phyloP scores from a whole-genome alignment of 2,888 invertebrate species.

The Rhingia campestris region DNA sequence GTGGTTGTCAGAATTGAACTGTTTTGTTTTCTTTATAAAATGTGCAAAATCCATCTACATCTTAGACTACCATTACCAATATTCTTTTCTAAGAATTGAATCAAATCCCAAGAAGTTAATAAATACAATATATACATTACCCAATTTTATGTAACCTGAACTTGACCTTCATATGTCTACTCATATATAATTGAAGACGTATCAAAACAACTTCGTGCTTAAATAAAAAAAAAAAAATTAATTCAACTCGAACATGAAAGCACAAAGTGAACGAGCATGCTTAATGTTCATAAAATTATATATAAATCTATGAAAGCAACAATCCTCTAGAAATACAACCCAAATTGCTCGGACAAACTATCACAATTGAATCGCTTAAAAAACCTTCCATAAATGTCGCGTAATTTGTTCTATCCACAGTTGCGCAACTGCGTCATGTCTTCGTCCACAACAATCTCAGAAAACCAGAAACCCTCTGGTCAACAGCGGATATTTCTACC shows the following conservation, averaged over 20 bases:
- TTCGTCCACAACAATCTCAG: constrained; percentile 6
- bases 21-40: no score
- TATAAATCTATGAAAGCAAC: no score
- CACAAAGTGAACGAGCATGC: no score
- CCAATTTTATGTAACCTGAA: constrained; percentile 27
- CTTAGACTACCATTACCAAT: no score
- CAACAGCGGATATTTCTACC: constrained; percentile 6
- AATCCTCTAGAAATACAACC: neutral
- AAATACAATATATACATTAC: neutral
- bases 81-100: neutral
- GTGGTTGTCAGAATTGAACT: no score
- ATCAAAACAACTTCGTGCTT: constrained; percentile 38
- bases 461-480: constrained; percentile 8
- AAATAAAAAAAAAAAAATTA: constrained; percentile 30
- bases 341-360: neutral
- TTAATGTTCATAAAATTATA: no score
- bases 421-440: neutral
- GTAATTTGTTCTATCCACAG: constrained; percentile 5
- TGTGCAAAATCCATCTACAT: no score
- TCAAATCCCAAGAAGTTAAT: neutral
- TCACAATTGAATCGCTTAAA: neutral
- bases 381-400: neutral
- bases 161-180: constrained; percentile 33
- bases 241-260: constrained; percentile 4
- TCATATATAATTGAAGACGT: constrained; percentile 24